Evolutionary conservation across 2,113 vertebrate species (phyloP).

Genomic region (Nesogale talazaci): DNA sequence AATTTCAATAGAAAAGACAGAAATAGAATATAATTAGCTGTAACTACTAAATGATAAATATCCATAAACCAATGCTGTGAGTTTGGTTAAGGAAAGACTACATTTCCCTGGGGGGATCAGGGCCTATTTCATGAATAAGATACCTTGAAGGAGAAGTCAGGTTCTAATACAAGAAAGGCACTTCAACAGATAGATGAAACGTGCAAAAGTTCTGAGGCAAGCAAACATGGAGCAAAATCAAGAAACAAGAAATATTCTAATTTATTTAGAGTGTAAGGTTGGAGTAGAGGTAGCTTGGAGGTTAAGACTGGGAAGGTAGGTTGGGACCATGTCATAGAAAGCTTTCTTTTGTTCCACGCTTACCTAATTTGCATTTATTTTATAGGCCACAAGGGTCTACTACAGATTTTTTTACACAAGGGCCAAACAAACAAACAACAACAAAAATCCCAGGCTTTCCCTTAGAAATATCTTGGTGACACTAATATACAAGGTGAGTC

Average conservation of each 20-base stretch:
- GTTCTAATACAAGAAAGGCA: not conserved
- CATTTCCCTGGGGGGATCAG: not conserved
- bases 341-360: not conserved
- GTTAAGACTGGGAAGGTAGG: not conserved
- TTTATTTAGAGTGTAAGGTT: not conserved
- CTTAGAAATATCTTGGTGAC: not conserved
- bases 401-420: not conserved
- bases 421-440: too few species aligned
- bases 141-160: not conserved
- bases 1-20: not conserved
- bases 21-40: not conserved
- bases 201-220: not conserved
- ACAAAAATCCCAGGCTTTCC: not conserved
- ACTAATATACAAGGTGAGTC: not conserved
- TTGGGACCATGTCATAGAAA: not conserved
- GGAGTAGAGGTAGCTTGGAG: not conserved
- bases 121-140: not conserved
- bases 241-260: not conserved
- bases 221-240: not conserved
- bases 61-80: not conserved
- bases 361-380: not conserved
- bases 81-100: not conserved
- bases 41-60: not conserved
- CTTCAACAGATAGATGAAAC: not conserved
- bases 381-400: not conserved